Percentiles rank a stretch among this genome's conserved stretches.
Evolutionary conservation across 2,113 vertebrate genomes (phyloP).

Genomic region (Rafetus swinhoei): DNA sequence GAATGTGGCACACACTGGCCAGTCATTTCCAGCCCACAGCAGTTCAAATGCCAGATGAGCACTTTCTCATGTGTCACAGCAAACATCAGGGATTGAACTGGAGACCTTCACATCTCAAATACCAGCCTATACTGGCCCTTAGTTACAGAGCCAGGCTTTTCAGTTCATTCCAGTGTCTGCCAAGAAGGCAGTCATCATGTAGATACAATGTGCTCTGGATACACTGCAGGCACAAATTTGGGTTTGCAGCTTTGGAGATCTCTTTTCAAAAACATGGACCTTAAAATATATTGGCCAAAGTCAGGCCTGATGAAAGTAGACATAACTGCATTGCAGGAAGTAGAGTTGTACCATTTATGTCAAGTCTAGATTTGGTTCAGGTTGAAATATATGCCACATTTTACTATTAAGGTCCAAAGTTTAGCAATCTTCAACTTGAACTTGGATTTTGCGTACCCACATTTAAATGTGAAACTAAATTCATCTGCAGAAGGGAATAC

Average conservation of each 20-base stretch:
- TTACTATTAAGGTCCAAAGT: background rate
- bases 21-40: background rate
- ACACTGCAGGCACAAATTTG: background rate
- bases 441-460: background rate
- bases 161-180: too few species aligned
- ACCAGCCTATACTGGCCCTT: background rate
- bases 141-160: background rate
- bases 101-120: background rate
- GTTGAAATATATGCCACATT: background rate
- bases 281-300: background rate
- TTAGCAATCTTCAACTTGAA: background rate
- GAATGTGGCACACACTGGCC: background rate
- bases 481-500: background rate
- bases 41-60: background rate
- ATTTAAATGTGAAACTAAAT: background rate
- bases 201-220: background rate
- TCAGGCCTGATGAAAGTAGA: background rate
- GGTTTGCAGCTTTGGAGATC: background rate
- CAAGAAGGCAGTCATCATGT: background rate
- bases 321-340: background rate
- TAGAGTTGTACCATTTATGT: background rate
- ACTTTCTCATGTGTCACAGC: background rate
- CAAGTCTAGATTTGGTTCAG: background rate
- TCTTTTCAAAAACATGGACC: too few species aligned
- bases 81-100: background rate